Evolutionary conservation across 2,113 vertebrate species (phyloP).

Genomic region (Scolopax mira): DNA sequence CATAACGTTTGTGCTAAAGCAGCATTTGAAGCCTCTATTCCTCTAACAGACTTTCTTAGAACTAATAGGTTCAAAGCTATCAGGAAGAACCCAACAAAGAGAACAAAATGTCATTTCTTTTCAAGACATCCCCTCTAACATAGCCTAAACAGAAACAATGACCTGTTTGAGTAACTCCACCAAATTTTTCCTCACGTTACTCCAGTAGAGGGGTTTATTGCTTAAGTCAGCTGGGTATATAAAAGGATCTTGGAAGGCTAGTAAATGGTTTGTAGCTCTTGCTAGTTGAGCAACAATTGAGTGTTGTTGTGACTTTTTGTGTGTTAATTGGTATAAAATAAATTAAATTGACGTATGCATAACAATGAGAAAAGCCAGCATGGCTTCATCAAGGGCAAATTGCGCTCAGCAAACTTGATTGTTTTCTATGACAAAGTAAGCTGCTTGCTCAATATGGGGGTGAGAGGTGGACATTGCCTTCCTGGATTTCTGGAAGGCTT

Average conservation of each 20-base stretch:
- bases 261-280: fast-evolving
- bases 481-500: neutral
- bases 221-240: neutral
- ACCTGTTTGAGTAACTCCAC: fast-evolving
- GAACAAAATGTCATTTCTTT: neutral
- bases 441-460: neutral
- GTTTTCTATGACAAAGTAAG: neutral
- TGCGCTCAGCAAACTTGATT: neutral
- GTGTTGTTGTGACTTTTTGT: fast-evolving
- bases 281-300: no score
- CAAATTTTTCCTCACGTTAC: fast-evolving
- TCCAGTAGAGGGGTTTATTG: neutral
- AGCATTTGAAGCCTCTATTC: fast-evolving
- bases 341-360: neutral
- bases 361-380: neutral
- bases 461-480: no score
- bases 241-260: fast-evolving
- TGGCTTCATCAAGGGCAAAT: neutral
- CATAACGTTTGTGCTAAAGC: neutral
- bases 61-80: fast-evolving
- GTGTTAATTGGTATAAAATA: fast-evolving
- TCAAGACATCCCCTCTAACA: fast-evolving
- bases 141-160: fast-evolving
- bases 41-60: neutral
- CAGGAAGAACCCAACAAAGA: fast-evolving